Base-by-base conservation (phyloP, 2,113 vertebrate species). In the Carollia perspicillata region DNA sequence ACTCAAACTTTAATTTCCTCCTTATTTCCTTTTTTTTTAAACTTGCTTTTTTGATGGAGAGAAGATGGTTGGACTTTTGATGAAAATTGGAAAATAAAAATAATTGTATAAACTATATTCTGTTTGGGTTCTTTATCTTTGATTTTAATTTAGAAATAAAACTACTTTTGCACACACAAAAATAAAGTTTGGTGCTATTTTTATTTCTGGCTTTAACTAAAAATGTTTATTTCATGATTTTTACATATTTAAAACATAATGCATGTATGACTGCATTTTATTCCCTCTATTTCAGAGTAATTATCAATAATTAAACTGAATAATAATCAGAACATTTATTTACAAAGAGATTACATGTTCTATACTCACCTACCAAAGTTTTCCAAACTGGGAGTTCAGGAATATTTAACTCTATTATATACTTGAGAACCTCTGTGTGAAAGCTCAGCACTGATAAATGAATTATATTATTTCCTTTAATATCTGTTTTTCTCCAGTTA, bases 361-460 rank as follows among this genome's bases (percentile, higher is more conserved):
- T 63, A 10, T 83, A 92, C 98, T 98, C 95, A 98, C 99, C 98
- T 74, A 98, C 97, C 78, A 99, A 97, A 74, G 98, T 98, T 92
- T 97, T 97, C 99, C 98, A 99, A 51, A 99, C 98, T 23, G 98
- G 97, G 30, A 99, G 98, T 51, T 97, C 98, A 51, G 98, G 97
- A 78, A 98, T 95, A 72, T 98, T 94, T 81, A 98, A 88, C 18
- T 97, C 96, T 95, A 98, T 97, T 47, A 99, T 93, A 81, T 98
- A 89, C 63, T 98, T 98, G 47, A 99, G 98, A 51, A 98, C 92
- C 75, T 98, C 96, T 9, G 97, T 98, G 84, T 99, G 98, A 92
- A 98, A 99, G 63, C 98, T 98, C 35, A 99, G 96, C 55, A 97
- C 98, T 37, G 98, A 98, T 89, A 99, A 96, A 55, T 99, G 98